phyloP scores from a whole-genome alignment of 2,113 vertebrate species.

The Baryphthengus martii region DNA sequence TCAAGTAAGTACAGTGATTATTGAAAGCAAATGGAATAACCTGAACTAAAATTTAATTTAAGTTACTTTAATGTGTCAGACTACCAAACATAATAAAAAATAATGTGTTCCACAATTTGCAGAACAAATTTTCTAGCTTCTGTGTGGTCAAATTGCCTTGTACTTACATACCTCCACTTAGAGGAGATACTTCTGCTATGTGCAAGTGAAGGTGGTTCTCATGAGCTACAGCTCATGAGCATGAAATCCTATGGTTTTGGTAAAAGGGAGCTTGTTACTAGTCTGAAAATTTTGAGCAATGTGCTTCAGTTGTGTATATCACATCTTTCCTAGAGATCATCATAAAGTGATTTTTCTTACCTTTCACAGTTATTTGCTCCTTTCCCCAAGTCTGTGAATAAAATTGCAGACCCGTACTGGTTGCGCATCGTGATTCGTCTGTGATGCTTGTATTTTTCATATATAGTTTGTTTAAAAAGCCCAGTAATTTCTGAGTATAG shows the following conservation, averaged over 20 bases:
- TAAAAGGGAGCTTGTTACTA: not conserved
- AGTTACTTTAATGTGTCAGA: not conserved
- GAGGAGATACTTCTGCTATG: not conserved
- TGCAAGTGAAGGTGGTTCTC: not conserved
- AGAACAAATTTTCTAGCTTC: not conserved
- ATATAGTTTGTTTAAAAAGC: not conserved
- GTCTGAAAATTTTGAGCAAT: not conserved
- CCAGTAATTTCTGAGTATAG: not conserved
- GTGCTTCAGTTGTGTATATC: not conserved
- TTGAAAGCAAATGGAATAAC: not conserved
- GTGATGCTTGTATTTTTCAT: not conserved
- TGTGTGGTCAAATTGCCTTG: not conserved
- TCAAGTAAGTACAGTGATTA: constrained; percentile 80
- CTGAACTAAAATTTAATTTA: not conserved
- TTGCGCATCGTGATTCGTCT: not conserved
- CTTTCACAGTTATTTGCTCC: not conserved
- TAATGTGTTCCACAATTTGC: not conserved
- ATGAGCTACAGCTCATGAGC: not conserved
- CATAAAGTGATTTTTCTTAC: not conserved
- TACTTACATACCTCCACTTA: not conserved
- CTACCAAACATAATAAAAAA: not conserved
- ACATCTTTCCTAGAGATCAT: not conserved
- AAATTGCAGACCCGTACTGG: not conserved
- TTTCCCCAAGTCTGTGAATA: not conserved
- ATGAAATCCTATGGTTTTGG: not conserved